Conservation (phyloP, 1,140 invertebrate genomes). For the Bombus sylvicola region DNA sequence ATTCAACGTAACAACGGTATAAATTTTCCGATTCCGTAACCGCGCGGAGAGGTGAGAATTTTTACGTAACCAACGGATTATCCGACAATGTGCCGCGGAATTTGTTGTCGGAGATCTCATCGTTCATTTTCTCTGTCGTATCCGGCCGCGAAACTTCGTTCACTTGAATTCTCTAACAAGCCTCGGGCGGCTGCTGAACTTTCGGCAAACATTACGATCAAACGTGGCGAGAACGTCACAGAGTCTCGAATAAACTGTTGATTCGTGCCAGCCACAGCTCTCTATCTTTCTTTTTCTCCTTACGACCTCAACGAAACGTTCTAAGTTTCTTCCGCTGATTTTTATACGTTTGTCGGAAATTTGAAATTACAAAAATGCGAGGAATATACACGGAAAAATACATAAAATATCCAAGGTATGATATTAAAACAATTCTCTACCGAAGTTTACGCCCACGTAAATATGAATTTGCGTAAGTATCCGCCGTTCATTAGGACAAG, state of each 20-base stretch:
- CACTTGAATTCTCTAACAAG: slow-evolving; percentile 52
- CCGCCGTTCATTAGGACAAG: too few species aligned
- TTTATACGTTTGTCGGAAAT: too few species aligned
- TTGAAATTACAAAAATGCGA: too few species aligned
- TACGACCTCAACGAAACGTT: slow-evolving; percentile 35
- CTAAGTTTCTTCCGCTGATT: slow-evolving; percentile 21
- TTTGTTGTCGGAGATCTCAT: slow-evolving; percentile 33
- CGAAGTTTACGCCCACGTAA: too few species aligned
- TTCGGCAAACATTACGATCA: slow-evolving; percentile 62
- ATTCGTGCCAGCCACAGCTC: slow-evolving; percentile 51
- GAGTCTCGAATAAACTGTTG: slow-evolving; percentile 65
- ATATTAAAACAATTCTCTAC: too few species aligned
- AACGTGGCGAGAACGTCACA: slow-evolving; percentile 53
- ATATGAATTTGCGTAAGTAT: too few species aligned
- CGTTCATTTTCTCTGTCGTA: slow-evolving; percentile 34
- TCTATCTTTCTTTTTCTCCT: not conserved
- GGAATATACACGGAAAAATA: too few species aligned
- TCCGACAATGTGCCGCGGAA: not conserved
- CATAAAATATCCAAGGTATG: too few species aligned
- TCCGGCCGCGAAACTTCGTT: slow-evolving; percentile 37
- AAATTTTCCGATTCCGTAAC: not conserved
- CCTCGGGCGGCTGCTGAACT: slow-evolving; percentile 39
- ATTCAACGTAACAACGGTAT: not conserved
- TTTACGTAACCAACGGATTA: slow-evolving; percentile 1
- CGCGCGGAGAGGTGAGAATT: not conserved